These are phyloP conservation scores for Luscinia luscinia DNA, from an alignment of 2,797 vertebrate species.

Conservation along the genomic window DNA sequence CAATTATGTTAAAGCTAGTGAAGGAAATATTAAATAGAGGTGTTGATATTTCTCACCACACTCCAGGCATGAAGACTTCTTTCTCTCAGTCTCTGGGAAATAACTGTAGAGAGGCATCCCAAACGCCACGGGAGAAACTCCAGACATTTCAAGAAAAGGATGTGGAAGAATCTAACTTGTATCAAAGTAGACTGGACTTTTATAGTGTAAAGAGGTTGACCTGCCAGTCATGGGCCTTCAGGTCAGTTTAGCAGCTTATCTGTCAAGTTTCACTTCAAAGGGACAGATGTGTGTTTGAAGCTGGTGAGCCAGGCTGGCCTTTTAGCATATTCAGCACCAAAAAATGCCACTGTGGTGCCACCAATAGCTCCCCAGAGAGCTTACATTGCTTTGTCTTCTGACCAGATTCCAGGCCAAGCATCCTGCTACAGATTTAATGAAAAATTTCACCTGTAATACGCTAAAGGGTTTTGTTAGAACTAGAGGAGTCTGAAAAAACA, in stretches of 20 bases:
- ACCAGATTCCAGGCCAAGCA: neutral
- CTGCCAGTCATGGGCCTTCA: neutral
- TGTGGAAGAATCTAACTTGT: neutral
- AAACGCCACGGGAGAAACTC: neutral
- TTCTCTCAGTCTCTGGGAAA: neutral
- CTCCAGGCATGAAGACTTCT: neutral
- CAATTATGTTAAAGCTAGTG: neutral
- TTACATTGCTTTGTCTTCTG: neutral
- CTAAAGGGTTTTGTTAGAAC: neutral
- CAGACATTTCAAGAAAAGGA: neutral
- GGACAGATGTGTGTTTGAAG: neutral
- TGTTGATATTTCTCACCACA: neutral
- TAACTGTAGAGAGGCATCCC: neutral
- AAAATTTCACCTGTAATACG: neutral
- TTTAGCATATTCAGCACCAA: neutral
- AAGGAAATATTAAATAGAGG: neutral
- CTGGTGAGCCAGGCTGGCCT: neutral
- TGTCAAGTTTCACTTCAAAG: neutral
- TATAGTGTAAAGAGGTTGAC: neutral
- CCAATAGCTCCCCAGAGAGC: neutral
- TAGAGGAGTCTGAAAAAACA: neutral
- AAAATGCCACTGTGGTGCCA: neutral
- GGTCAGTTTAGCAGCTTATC: neutral
- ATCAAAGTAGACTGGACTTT: neutral
- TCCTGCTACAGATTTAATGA: neutral